Evolutionary conservation across 2,888 invertebrate species (phyloP).

Genomic region (Mactromeris polynyma): DNA sequence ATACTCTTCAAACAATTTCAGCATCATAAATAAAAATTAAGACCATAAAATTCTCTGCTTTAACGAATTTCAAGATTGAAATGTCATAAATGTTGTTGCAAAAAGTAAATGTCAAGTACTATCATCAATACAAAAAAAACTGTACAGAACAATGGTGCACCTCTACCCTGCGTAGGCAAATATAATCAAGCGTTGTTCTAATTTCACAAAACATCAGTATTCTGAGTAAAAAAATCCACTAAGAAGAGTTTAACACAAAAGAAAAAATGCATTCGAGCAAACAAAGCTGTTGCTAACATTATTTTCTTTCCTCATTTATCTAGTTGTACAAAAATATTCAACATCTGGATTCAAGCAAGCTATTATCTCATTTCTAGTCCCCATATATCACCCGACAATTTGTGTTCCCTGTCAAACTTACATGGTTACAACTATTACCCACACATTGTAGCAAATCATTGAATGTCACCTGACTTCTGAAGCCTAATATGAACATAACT

Average conservation of each 20-base stretch:
- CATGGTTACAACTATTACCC: background rate
- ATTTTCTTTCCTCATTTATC: background rate
- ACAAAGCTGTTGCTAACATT: background rate
- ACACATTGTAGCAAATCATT: slow-evolving; percentile 10
- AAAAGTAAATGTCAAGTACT: background rate
- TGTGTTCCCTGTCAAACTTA: slow-evolving; percentile 33
- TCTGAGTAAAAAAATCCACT: background rate
- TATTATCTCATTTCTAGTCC: background rate
- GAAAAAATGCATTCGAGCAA: background rate
- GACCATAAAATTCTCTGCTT: background rate
- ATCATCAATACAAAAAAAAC: background rate
- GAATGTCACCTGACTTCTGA: slow-evolving; percentile 3
- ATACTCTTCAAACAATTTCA: background rate
- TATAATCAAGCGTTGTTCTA: background rate
- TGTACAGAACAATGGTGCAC: background rate
- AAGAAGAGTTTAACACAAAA: background rate
- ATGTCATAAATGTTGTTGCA: background rate
- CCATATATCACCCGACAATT: slow-evolving; percentile 10
- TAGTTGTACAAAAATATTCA: background rate
- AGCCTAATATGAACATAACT: slow-evolving; percentile 18
- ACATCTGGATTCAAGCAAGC: background rate
- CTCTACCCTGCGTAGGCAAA: background rate
- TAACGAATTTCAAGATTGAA: background rate
- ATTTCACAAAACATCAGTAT: background rate
- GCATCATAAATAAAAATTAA: background rate